Evolutionary conservation across 2,797 vertebrate species (phyloP), one percentile per base, ranked within the genome.

Genomic region (Brachyalestes nurse): DNA sequence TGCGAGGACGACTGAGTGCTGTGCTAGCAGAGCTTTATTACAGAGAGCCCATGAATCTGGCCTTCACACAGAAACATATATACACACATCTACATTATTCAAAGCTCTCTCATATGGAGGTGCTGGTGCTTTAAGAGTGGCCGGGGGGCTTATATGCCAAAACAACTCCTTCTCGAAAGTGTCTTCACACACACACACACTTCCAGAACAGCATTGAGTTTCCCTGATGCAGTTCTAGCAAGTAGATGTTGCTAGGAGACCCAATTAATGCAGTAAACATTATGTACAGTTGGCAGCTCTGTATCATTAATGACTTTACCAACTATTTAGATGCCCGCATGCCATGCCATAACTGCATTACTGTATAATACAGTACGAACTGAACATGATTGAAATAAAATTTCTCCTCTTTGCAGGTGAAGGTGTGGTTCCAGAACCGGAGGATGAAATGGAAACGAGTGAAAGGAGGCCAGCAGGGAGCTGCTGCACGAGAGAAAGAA

Each of bases 391-490:
- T 75, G 51, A 1, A 71, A n/a, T 64, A 17, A 19, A 34, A 14
- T 38, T 42, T 71, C 28, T 49, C 34, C 13, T 78, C 5, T 75
- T 9, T 21, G 10, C 90, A 97, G 96, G 96, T 97, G 51, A 97
- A 97, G 87, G 96, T 97, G 80, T 97, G 96, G 96, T 97, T 97
- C 88, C 96, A 97, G 90, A 97, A 97, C 91, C 90, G 96, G 76
- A 84, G 96, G 57, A 97, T 97, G 96, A 97, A 97, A 88, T 97
- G 96, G 96, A 96, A 97, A 90, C 91, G 96, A 34, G 95, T 97
- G 80, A 97, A 97, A 90, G 96, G 96, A 21, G 96, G 96, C 4
- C 96, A 97, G 86, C 96, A 96, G 89, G 96, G 95, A 61, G 95
- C 95, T 17, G 95, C 94, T 0, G 95, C 95, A 4, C 91, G 95